Base-by-base conservation (phyloP, 1,140 invertebrate species). In the Ips typographus region DNA sequence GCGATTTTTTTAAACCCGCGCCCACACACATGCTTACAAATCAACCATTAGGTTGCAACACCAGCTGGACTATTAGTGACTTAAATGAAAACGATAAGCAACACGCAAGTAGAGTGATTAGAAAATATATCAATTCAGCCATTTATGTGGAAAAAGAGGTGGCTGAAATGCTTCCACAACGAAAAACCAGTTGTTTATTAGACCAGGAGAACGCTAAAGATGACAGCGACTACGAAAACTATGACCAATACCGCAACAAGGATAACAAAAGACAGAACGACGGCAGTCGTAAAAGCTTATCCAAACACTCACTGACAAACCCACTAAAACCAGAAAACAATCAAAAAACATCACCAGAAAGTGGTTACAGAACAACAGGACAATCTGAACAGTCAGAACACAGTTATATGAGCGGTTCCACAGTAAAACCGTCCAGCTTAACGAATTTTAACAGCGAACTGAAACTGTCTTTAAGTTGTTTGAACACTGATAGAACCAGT, bases 41-140 rank as follows among this genome's bases (percentile, higher is more conserved):
- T 40, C 64, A 63, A 42, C 38, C 2, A 43, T 42, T 44, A 38
- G 40, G 22, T n/a, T 3, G 36, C 40, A 37, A 43, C 4, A 52
- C 41, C 59, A 64, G 41, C 40, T 66, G 71, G 63, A 65, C 47
- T 40, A 51, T 58, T 38, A 65, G 63, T 38, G 42, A 47, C 39
- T 62, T 70, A 39, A 53, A 55, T 36, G 59, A 57, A 39, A 64
- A 41, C 36, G 65, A 71, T 3, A 53, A 65, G 6, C 56, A 68
- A 22, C 22, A 22, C 22, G 22, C 22, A 22, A 22, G 22, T 40
- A 66, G 47, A 43, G 62, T 74, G 6, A 62, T 76, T 6, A 72
- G 74, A 64, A 75, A 74, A 69, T 74, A 73, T 55, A 67, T 78
- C n/a, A 78, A 77, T 58, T 73, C 75, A 1, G 77, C 77, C 22